These are phyloP conservation scores for Chrysolina oricalcia DNA, from an alignment of 2,888 invertebrate genomes.

Conservation along the genomic window DNA sequence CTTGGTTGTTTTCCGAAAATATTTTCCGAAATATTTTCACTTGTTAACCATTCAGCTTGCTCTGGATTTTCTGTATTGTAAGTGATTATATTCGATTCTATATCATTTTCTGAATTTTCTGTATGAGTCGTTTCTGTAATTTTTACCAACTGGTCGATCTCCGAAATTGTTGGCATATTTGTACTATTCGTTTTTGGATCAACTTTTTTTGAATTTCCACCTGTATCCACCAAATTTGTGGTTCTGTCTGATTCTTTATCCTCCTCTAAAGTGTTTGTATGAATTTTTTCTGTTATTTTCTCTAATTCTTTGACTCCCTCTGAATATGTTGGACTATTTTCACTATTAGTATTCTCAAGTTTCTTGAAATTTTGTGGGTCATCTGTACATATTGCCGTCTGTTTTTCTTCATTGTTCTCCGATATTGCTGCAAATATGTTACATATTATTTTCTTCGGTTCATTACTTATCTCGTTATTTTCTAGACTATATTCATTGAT, in stretches of 20 bases:
- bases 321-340: slow-evolving; percentile 13
- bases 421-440: neutral
- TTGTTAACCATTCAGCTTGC: neutral
- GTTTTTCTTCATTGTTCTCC: neutral
- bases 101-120: neutral
- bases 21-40: neutral
- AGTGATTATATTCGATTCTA: neutral
- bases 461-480: neutral
- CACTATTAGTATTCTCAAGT: neutral
- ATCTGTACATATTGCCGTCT: too few relatives aligned
- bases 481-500: neutral
- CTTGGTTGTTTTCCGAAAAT: too few relatives aligned
- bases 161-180: slow-evolving; percentile 1
- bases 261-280: neutral
- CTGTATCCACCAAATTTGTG: neutral
- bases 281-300: neutral
- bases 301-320: slow-evolving; percentile 1
- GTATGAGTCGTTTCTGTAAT: neutral
- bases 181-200: neutral
- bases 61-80: neutral
- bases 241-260: neutral
- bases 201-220: neutral
- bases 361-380: neutral
- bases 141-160: neutral
- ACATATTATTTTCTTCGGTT: slow-evolving; percentile 5